Conservation (phyloP, 2,113 vertebrate genomes). For the Thymallus thymallus region DNA sequence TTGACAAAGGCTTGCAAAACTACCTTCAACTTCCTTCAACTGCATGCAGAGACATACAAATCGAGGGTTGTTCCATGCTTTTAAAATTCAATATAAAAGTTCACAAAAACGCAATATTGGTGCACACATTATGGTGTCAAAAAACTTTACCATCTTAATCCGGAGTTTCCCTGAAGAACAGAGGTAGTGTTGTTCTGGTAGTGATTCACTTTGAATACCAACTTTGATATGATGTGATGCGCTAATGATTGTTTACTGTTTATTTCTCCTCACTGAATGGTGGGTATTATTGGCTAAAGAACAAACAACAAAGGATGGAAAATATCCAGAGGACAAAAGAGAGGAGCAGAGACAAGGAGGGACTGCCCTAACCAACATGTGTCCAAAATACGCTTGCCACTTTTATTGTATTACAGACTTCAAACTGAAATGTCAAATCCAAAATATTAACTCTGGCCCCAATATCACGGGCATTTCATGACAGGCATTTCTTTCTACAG, state of each 20-base stretch:
- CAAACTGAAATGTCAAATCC: not conserved
- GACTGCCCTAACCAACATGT: too few species aligned
- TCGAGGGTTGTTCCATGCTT: too few species aligned
- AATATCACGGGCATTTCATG: not conserved
- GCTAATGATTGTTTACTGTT: constrained; percentile 31
- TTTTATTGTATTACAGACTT: not conserved
- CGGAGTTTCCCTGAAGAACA: constrained; percentile 22
- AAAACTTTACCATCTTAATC: constrained; percentile 40
- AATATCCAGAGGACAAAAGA: constrained; percentile 17
- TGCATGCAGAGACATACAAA: too few species aligned
- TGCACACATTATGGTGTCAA: constrained; percentile 6
- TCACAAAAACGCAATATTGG: too few species aligned
- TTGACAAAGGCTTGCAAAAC: too few species aligned
- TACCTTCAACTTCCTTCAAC: too few species aligned
- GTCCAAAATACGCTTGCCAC: not conserved
- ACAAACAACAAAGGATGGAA: constrained; percentile 22
- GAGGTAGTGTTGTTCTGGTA: constrained; percentile 16
- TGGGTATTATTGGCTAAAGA: constrained; percentile 14
- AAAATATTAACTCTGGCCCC: too few species aligned
- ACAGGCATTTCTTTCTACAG: not conserved
- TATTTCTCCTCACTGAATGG: constrained; percentile 12
- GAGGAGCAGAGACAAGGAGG: not conserved
- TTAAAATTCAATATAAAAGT: too few species aligned
- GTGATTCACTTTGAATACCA: not conserved
- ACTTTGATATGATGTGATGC: constrained; percentile 30